Evolutionary conservation across 2,797 vertebrate species (phyloP).

Genomic region (Pseudochaenichthys georgianus): DNA sequence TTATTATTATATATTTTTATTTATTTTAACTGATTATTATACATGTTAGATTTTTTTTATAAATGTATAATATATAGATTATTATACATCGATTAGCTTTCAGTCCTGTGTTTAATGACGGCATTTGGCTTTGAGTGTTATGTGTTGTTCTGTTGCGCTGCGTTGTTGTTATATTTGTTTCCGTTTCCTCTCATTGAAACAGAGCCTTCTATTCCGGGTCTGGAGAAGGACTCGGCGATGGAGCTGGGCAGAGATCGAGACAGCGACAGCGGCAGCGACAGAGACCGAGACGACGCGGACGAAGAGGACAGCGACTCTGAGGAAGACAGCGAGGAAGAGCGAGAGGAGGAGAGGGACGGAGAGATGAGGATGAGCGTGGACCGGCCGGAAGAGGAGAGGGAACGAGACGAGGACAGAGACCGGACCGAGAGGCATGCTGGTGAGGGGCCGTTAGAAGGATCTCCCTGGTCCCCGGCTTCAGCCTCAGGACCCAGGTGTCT

Average conservation of each 20-base stretch:
- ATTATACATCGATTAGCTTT: no score
- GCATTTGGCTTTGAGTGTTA: no score
- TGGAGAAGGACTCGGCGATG: constrained; percentile 71
- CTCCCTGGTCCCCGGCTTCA: no score
- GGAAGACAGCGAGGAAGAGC: constrained; percentile 90
- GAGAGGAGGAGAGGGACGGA: constrained; percentile 67
- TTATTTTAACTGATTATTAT: no score
- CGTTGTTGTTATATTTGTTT: no score
- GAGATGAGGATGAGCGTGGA: constrained; percentile 72
- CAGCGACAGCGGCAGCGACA: constrained; percentile 87
- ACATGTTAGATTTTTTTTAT: no score
- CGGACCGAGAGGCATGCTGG: constrained; percentile 72
- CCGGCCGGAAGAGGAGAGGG: constrained; percentile 87
- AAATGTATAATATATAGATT: no score
- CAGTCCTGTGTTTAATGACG: no score
- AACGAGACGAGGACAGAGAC: constrained; percentile 80
- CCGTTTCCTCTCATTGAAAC: neutral
- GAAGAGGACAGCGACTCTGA: constrained; percentile 93
- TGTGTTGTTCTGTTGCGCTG: no score
- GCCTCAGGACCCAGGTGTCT: no score
- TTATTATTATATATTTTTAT: no score
- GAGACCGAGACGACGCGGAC: constrained; percentile 90
- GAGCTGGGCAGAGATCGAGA: constrained; percentile 81
- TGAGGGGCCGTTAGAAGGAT: constrained; percentile 20
- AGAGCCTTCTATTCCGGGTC: constrained; percentile 75